Evolutionary conservation across 2,797 vertebrate genomes (phyloP).

Genomic region (Pangasius sanitwongsei): DNA sequence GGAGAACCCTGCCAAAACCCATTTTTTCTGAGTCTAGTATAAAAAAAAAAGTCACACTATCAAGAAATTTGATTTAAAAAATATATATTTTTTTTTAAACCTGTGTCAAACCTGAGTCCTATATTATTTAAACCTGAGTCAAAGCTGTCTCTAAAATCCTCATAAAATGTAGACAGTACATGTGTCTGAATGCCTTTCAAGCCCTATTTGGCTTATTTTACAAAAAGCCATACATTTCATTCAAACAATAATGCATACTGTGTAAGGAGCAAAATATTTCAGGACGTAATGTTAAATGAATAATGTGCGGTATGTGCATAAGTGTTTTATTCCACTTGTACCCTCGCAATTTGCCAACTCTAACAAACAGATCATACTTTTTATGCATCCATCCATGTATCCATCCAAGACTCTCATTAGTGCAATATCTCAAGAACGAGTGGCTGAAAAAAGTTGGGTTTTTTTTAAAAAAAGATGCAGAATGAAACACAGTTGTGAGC

Average conservation of each 20-base stretch:
- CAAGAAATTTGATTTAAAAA: not conserved
- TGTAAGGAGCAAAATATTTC: not conserved
- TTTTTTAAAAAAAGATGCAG: not conserved
- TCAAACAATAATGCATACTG: not conserved
- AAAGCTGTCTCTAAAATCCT: not conserved
- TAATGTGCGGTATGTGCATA: not conserved
- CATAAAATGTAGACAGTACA: not conserved
- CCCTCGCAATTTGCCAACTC: not conserved
- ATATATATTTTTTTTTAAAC: too few relatives aligned
- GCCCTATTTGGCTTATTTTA: not conserved
- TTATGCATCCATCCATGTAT: not conserved
- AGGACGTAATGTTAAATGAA: not conserved
- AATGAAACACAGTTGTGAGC: not conserved
- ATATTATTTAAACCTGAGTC: not conserved
- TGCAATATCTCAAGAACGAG: not conserved
- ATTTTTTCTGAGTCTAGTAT: not conserved
- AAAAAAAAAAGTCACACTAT: not conserved
- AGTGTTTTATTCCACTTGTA: not conserved
- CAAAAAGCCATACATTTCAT: not conserved
- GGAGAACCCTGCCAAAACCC: not conserved
- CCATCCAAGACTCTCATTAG: not conserved
- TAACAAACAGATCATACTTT: not conserved
- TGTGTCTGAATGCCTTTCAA: not conserved
- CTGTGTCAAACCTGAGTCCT: too few relatives aligned
- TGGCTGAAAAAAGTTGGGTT: too few relatives aligned